Conservation (phyloP, 1,140 invertebrate species). For the Papilio helenus region DNA sequence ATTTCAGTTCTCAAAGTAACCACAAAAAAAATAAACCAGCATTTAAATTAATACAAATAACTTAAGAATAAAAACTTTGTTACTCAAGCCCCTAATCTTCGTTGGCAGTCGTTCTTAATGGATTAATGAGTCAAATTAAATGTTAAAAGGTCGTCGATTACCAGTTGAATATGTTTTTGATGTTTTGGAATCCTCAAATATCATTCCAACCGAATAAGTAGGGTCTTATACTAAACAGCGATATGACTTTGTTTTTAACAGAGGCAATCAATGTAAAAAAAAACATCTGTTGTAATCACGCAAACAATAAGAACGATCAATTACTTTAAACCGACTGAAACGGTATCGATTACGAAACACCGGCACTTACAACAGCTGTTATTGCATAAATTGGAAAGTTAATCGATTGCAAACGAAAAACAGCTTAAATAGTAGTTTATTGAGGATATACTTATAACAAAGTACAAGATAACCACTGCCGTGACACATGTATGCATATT, state of each 20-base stretch:
- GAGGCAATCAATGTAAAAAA: neutral
- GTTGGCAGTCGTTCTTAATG: neutral
- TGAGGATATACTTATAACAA: neutral
- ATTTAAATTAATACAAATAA: neutral
- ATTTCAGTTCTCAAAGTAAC: neutral
- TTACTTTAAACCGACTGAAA: conserved; percentile 13
- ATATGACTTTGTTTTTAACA: neutral
- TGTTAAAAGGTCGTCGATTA: conserved; percentile 31
- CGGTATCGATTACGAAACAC: conserved; percentile 20
- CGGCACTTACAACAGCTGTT: conserved; percentile 4
- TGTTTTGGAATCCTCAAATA: neutral
- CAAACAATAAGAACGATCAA: conserved; percentile 7
- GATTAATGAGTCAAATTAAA: conserved; percentile 40
- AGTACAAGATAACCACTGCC: neutral
- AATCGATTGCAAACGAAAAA: conserved; percentile 5
- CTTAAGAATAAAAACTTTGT: conserved; percentile 1
- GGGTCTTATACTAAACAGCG: neutral
- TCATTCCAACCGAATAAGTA: neutral
- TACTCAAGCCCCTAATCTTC: neutral
- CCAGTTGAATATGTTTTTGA: conserved; percentile 26
- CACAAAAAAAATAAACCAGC: neutral
- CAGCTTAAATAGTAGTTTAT: neutral
- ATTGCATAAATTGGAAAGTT: conserved; percentile 29
- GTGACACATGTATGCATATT: neutral
- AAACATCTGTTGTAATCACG: neutral